Base-by-base conservation (phyloP, 2,888 invertebrate species). In the Tiliacea citrago region DNA sequence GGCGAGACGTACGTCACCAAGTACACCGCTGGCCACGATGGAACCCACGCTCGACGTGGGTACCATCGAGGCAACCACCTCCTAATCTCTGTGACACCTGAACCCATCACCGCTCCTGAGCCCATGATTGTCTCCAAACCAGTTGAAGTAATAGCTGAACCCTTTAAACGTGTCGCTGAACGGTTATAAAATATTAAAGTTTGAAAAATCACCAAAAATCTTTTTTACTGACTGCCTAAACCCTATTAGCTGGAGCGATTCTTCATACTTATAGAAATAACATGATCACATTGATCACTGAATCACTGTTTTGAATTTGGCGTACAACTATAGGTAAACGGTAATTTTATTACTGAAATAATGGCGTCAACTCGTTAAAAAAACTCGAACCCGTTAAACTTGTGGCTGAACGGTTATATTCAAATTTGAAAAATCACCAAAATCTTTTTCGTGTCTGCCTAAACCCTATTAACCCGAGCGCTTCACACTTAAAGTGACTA, bases 1-100 rank as follows among this genome's bases (percentile, higher is more conserved):
- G 94, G 94, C 60, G 88, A 93, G 83, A 90, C 88, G n/a, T 93
- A 94, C 86, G 83, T 92, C 62, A 93, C 93, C 3, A 93, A 92
- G 77, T 94, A 93, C 85, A 87, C 86, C 18, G 92, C 94, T 2
- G 94, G 93, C 4, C 82, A 91, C 13, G 90, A 94, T 60, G 95
- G 95, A 9, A 82, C 82, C 55, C 90, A 90, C 49, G 89, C n/a
- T 90, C 13, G 91, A 92, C n/a, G n/a, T n/a, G n/a, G n/a, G n/a
- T n/a, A n/a, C n/a, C n/a, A n/a, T n/a, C n/a, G n/a, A 75, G 92
- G 91, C 29, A 79, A 86, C 29, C 93, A 94, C 81, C 73, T 93
- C 62, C 89, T 89, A 71, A 84, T 86, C 1, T 86, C 91, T 21
- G 87, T 88, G n/a, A 85, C 86, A 0, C 79, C 89, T 42, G 74